Evolutionary conservation across 2,888 invertebrate genomes (phyloP).

Genomic region (Leptinotarsa peninsularis): DNA sequence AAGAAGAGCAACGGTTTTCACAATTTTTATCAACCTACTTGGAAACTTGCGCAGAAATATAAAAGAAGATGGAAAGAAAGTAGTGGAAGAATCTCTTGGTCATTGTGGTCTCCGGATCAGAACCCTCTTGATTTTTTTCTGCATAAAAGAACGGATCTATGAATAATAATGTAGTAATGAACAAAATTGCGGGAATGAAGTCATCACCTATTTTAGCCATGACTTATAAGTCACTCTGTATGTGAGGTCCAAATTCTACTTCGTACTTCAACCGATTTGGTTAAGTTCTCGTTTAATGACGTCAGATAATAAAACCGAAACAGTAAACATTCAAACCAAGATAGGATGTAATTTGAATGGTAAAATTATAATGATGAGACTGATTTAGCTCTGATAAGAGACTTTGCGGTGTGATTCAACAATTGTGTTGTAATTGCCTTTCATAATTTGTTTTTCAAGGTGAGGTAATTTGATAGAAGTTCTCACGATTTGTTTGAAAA

Average conservation of each 20-base stretch:
- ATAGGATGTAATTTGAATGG: background rate
- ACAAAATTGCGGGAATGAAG: too few species aligned
- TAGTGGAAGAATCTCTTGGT: too few species aligned
- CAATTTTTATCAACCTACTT: too few species aligned
- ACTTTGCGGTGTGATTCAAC: background rate
- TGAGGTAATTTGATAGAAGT: background rate
- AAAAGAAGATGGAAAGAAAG: too few species aligned
- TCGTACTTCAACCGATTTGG: background rate
- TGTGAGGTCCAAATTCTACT: constrained; percentile 12
- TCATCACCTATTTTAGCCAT: too few species aligned
- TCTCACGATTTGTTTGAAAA: constrained; percentile 5
- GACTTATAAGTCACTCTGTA: background rate
- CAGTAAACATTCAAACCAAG: background rate
- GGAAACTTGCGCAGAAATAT: too few species aligned
- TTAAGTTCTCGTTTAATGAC: background rate
- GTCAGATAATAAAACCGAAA: background rate
- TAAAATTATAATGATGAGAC: constrained; percentile 11
- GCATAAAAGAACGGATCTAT: too few species aligned
- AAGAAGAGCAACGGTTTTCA: too few species aligned
- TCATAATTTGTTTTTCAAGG: constrained; percentile 11
- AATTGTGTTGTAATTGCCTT: background rate
- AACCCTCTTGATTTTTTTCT: too few species aligned
- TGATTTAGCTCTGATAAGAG: background rate
- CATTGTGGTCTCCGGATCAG: too few species aligned
- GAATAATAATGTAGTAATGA: too few species aligned